Conservation (phyloP, 2,888 invertebrate species). For the Chrysopilus asiliformis region DNA sequence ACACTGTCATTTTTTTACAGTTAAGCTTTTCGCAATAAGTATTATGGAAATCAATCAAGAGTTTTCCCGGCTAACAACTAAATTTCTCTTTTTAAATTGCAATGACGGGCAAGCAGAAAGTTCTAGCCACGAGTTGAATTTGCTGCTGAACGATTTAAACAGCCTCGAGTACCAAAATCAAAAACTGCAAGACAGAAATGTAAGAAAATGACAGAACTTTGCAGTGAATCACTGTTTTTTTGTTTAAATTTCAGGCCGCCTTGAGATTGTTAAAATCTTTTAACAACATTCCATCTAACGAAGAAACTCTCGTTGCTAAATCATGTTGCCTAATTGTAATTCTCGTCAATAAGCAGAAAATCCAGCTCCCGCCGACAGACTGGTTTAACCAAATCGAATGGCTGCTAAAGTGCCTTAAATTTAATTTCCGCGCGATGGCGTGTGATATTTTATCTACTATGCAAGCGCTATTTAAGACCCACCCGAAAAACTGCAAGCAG, state of each 20-base stretch:
- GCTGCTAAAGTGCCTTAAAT: conserved; percentile 37
- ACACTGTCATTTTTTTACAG: too few species aligned
- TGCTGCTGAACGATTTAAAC: conserved; percentile 48
- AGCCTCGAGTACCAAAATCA: conserved; percentile 43
- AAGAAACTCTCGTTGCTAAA: conserved; percentile 43
- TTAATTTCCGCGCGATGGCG: conserved; percentile 14
- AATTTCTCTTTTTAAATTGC: conserved; percentile 25
- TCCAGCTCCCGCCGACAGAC: conserved; percentile 32
- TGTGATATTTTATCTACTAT: conserved; percentile 19
- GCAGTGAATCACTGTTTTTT: too few species aligned
- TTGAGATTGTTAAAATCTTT: conserved; percentile 18
- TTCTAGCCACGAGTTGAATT: conserved; percentile 39
- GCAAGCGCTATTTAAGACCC: conserved; percentile 18
- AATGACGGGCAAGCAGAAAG: conserved; percentile 31
- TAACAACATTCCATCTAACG: conserved; percentile 29
- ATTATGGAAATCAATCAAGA: too few species aligned
- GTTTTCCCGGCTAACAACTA: conserved; percentile 17
- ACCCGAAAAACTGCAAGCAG: conserved; percentile 7
- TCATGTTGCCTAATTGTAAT: conserved; percentile 43
- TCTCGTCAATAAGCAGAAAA: conserved; percentile 41
- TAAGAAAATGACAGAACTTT: too few species aligned
- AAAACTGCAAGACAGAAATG: conserved; percentile 17
- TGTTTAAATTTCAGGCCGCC: conserved; percentile 12
- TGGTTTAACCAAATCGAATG: conserved; percentile 35
- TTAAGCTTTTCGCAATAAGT: too few species aligned